phyloP scores from a whole-genome alignment of 2,888 invertebrate genomes.

The Andrena trimmerana region DNA sequence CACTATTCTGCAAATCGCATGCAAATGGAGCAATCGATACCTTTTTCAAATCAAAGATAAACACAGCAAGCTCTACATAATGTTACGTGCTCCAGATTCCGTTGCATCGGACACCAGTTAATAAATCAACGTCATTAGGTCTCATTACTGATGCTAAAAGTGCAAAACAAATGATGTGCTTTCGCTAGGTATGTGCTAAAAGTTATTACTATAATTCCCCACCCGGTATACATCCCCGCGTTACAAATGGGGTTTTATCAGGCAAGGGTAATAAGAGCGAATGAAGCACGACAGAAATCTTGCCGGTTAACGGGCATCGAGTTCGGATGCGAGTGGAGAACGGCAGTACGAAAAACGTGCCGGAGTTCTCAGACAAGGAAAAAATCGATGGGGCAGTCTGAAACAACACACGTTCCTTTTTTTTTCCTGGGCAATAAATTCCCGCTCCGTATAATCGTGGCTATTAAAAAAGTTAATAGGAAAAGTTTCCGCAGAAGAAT shows the following conservation, averaged over 20 bases:
- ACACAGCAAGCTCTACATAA: conserved; percentile 12
- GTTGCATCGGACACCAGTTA: conserved; percentile 57
- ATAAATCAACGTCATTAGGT: conserved; percentile 68
- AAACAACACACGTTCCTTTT: conserved; percentile 12
- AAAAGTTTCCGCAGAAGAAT: conserved; percentile 57
- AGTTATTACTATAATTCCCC: conserved; percentile 70
- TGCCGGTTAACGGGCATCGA: conserved; percentile 56
- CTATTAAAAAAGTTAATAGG: conserved; percentile 64
- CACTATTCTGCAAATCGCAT: not conserved
- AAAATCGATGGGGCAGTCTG: conserved; percentile 35
- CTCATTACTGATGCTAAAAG: conserved; percentile 59
- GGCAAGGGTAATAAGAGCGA: conserved; percentile 68
- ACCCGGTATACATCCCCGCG: conserved; percentile 49
- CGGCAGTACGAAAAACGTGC: conserved; percentile 14
- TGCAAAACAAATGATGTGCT: conserved; percentile 58
- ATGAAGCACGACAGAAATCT: conserved; percentile 58
- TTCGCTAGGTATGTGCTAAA: conserved; percentile 61
- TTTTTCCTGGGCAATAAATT: conserved; percentile 44
- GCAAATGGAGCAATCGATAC: conserved; percentile 23
- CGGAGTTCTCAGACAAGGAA: not conserved
- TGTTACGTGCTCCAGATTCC: conserved; percentile 47
- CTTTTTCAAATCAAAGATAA: not conserved
- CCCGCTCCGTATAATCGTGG: conserved; percentile 44
- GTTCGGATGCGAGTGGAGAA: conserved; percentile 17
- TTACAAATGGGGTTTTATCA: conserved; percentile 73